These are phyloP conservation scores for Cynopterus sphinx DNA, from an alignment of 2,797 vertebrate genomes.

Conservation along the genomic window DNA sequence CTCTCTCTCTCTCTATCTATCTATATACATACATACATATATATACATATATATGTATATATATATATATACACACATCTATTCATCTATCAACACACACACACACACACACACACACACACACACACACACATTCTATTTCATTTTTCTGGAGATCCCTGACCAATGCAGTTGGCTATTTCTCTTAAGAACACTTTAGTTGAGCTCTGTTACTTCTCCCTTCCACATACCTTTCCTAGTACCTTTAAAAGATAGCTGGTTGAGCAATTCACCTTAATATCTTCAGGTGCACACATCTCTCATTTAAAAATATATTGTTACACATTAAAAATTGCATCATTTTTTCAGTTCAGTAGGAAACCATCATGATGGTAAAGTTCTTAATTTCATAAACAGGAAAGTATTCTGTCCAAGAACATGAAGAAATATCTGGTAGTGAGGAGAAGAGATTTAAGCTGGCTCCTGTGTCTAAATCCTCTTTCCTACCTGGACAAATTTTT, in stretches of 20 bases:
- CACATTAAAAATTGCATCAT: background rate
- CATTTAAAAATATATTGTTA: background rate
- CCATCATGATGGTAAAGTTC: background rate
- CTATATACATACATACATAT: no score
- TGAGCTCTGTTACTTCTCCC: background rate
- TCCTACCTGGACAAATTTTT: background rate
- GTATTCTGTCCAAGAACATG: background rate
- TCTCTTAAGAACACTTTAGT: background rate
- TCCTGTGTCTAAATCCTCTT: background rate
- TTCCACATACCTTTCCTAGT: background rate
- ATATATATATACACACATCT: no score
- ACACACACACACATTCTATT: background rate
- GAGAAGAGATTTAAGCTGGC: background rate
- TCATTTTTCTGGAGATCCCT: background rate
- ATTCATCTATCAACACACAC: background rate
- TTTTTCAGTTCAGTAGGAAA: background rate
- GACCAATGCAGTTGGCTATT: background rate
- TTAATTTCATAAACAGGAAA: background rate
- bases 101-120: background rate
- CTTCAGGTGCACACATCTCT: background rate
- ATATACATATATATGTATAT: background rate
- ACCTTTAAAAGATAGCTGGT: background rate
- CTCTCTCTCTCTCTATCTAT: rapidly evolving
- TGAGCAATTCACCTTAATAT: background rate
- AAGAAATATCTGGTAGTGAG: background rate